Evolutionary conservation across 30 jellyfish, hydroid and myxozoan genomes (phyloP).

Genomic region (Mastigias papua): DNA sequence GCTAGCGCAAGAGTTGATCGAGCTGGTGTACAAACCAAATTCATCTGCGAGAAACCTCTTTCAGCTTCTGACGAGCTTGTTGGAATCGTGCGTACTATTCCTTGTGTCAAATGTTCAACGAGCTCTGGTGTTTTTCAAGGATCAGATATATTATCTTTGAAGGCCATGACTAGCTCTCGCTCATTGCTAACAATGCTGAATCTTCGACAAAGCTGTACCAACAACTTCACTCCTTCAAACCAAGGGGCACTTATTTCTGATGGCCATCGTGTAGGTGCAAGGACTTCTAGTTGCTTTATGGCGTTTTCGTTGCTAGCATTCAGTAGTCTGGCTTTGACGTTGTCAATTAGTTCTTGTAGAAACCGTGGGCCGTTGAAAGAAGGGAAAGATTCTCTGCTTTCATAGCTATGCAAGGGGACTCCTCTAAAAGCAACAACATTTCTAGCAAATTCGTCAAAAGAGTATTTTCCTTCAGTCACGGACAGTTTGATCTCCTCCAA

Average conservation of each 20-base stretch:
- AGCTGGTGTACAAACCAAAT: conserved; percentile 40
- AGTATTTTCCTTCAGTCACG: conserved; percentile 41
- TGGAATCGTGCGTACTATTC: conserved; percentile 44
- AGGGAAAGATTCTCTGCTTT: conserved; percentile 28
- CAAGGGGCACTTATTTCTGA: conserved; percentile 37
- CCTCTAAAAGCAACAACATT: conserved; percentile 25
- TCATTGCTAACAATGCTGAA: conserved; percentile 33
- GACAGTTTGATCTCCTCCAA: conserved; percentile 53
- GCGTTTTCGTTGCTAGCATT: conserved; percentile 19
- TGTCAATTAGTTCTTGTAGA: conserved; percentile 52
- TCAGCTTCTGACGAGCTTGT: conserved; percentile 67
- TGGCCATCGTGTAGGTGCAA: conserved; percentile 57
- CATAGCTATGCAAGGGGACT: conserved; percentile 31
- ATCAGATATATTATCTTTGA: conserved; percentile 41
- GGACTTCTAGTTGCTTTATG: conserved; percentile 15
- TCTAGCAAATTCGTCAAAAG: conserved; percentile 21
- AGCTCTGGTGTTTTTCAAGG: conserved; percentile 33
- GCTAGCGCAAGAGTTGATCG: not conserved
- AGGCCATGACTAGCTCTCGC: conserved; percentile 28
- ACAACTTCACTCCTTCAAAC: conserved; percentile 43
- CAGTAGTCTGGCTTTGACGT: conserved; percentile 52
- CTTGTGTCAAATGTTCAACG: conserved; percentile 27
- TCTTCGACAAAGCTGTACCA: conserved; percentile 29
- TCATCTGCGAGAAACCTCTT: conserved; percentile 72
- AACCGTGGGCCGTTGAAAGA: conserved; percentile 54